These are phyloP conservation scores for Barbus barbus DNA, from an alignment of 2,113 vertebrate genomes.

Conservation along the genomic window DNA sequence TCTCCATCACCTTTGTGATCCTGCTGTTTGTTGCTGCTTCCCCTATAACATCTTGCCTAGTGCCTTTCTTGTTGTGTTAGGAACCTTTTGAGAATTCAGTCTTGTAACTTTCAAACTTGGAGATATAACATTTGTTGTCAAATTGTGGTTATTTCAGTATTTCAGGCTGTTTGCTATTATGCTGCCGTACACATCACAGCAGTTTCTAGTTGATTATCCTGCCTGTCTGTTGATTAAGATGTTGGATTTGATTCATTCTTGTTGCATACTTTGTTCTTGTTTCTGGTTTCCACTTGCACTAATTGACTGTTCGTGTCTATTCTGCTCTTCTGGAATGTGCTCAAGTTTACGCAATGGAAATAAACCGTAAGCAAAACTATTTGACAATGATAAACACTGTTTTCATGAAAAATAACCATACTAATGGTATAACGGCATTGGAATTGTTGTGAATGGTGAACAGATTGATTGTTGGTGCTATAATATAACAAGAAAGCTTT, in stretches of 20 bases:
- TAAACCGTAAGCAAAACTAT: slow-evolving; percentile 91
- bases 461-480: neutral
- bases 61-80: neutral
- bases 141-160: neutral
- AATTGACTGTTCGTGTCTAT: slow-evolving; percentile 53
- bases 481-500: slow-evolving; percentile 33
- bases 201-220: neutral
- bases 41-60: neutral
- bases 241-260: neutral
- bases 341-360: slow-evolving; percentile 99
- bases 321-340: slow-evolving; percentile 65
- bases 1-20: neutral
- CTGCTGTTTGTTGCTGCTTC: neutral
- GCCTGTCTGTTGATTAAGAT: neutral
- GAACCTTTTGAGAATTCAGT: neutral
- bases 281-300: slow-evolving; percentile 65
- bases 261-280: slow-evolving; percentile 27
- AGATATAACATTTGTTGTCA: neutral
- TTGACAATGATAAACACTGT: slow-evolving; percentile 15
- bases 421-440: neutral
- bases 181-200: neutral
- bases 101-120: neutral
- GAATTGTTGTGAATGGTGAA: neutral
- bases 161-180: neutral
- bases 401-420: neutral